A percentile compares a stretch with the other conserved stretches of the same genome.
These are phyloP conservation scores for Ophthalmolycus amberensis DNA, from an alignment of 2,113 vertebrate species.

Conservation along the genomic window DNA sequence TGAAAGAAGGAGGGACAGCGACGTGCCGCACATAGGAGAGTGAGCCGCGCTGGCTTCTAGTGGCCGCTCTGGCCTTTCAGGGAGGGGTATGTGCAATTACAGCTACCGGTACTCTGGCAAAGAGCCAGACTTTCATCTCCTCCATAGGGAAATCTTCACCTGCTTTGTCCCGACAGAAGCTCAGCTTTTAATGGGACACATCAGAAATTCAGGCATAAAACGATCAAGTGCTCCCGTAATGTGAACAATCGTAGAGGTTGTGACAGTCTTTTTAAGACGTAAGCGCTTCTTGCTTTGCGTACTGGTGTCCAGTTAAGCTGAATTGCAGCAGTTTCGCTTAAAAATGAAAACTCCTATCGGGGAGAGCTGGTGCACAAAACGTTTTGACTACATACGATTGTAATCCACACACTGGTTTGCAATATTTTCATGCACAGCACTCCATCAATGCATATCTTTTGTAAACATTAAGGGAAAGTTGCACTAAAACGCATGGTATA, in stretches of 20 bases:
- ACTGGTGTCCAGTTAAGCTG: not conserved
- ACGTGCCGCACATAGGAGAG: constrained; percentile 37
- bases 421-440: not conserved
- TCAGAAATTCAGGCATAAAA: constrained; percentile 18
- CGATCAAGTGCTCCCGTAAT: constrained; percentile 7
- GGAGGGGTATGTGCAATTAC: constrained; percentile 63
- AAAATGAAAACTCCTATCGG: not conserved
- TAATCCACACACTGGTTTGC: not conserved
- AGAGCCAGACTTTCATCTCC: constrained; percentile 24
- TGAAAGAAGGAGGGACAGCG: constrained; percentile 19
- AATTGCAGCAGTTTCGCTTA: not conserved
- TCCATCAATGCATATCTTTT: not conserved
- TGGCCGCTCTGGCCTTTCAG: constrained; percentile 6
- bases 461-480: not conserved
- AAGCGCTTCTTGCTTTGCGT: not conserved
- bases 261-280: constrained; percentile 1
- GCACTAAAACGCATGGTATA: not conserved
- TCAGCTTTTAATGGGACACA: constrained; percentile 14
- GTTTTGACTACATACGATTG: not conserved
- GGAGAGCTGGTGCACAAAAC: not conserved
- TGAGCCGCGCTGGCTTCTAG: not conserved
- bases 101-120: constrained; percentile 33
- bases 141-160: constrained; percentile 48
- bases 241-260: not conserved
- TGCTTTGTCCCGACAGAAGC: constrained; percentile 6